phyloP scores from a whole-genome alignment of 2,113 vertebrate genomes.

The Pollimyrus isidori region DNA sequence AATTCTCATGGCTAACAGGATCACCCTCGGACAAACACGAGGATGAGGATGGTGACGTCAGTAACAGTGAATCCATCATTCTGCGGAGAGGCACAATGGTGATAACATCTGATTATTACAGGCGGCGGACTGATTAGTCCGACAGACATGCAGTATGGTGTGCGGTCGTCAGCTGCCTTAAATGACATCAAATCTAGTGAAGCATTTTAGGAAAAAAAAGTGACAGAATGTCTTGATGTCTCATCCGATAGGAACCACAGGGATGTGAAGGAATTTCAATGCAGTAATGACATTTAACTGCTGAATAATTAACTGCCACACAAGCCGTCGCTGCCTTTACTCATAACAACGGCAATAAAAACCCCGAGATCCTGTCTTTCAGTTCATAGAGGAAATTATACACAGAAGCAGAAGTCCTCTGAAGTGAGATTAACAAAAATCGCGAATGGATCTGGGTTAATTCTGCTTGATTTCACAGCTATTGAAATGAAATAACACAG shows the following conservation, averaged over 20 bases:
- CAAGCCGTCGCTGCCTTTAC: not conserved
- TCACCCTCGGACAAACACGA: not conserved
- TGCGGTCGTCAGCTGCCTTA: not conserved
- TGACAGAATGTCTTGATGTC: not conserved
- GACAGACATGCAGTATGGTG: not conserved
- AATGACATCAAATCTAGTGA: not conserved
- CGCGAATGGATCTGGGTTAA: not conserved
- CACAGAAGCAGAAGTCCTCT: not conserved
- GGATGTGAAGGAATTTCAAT: not conserved
- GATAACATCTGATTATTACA: constrained; percentile 1
- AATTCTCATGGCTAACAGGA: not conserved
- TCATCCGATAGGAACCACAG: not conserved
- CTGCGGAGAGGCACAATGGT: not conserved
- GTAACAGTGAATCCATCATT: not conserved
- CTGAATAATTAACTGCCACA: not conserved
- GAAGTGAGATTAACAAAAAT: not conserved
- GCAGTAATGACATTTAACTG: not conserved
- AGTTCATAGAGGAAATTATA: not conserved
- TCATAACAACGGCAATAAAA: not conserved
- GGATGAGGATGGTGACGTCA: not conserved
- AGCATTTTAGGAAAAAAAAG: not conserved
- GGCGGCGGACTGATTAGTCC: not conserved
- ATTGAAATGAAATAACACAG: not conserved
- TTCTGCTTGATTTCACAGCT: not conserved
- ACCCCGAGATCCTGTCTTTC: not conserved